phyloP scores from a whole-genome alignment of 2,888 invertebrate species.

The Plutella xylostella region DNA sequence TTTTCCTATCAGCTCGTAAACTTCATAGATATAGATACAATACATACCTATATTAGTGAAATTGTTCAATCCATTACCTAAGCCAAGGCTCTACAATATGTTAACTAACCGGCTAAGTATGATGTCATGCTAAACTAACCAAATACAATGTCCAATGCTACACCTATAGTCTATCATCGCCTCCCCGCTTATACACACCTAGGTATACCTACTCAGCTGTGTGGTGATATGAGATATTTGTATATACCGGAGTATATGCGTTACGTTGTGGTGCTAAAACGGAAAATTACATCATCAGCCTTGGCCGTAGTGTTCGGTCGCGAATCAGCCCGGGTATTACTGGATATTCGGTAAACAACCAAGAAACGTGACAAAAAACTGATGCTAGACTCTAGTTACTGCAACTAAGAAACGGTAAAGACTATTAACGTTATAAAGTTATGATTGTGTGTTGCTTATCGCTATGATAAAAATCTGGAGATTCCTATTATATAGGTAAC shows the following conservation, averaged over 20 bases:
- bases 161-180: too few species aligned
- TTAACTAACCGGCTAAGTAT: slow-evolving; percentile 19
- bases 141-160: slow-evolving; percentile 32
- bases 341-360: slow-evolving; percentile 18
- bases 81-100: slow-evolving; percentile 19
- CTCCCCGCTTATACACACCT: slow-evolving; percentile 8
- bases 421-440: too few species aligned
- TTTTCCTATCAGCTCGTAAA: too few species aligned
- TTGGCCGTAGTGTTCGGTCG: slow-evolving; percentile 42
- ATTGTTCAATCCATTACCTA: slow-evolving; percentile 16
- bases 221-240: too few species aligned
- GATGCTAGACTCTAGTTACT: too few species aligned
- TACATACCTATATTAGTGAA: too few species aligned
- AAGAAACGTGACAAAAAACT: slow-evolving; percentile 21
- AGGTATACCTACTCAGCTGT: too few species aligned
- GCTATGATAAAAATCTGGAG: too few species aligned
- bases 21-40: too few species aligned
- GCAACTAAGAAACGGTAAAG: too few species aligned
- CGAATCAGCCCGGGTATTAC: slow-evolving; percentile 9
- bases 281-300: slow-evolving; percentile 65
- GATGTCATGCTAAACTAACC: slow-evolving; percentile 53
- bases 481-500: too few species aligned
- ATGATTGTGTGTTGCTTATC: too few species aligned
- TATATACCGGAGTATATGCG: neutral
- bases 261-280: slow-evolving; percentile 44